phyloP scores from a whole-genome alignment of 2,888 invertebrate genomes.

The Oithona nana region DNA sequence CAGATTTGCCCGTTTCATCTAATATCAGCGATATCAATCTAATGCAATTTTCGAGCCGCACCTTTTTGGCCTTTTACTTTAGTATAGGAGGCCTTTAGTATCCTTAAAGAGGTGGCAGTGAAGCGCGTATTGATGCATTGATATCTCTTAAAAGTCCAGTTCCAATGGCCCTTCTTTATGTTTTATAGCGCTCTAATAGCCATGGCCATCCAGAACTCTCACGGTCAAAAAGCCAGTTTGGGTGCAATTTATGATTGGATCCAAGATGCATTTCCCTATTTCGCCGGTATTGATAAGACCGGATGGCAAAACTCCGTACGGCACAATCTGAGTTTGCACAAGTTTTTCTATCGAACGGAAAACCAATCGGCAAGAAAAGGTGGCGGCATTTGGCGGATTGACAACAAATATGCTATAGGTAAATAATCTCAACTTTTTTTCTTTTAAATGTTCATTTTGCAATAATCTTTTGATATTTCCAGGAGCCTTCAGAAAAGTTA shows the following conservation, averaged over 20 bases:
- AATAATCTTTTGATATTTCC: no score
- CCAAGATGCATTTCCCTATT: neutral
- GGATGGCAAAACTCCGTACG: slow-evolving; percentile 14
- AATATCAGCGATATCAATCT: no score
- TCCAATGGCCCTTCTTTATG: no score
- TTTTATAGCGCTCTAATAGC: slow-evolving; percentile 9
- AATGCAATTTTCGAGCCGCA: no score
- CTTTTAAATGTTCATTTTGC: no score
- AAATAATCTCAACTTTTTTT: no score
- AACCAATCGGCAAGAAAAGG: neutral
- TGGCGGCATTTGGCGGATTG: slow-evolving; percentile 7
- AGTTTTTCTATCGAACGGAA: neutral
- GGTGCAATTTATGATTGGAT: slow-evolving; percentile 7
- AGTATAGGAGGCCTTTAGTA: no score
- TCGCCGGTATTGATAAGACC: neutral
- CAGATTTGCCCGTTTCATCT: no score
- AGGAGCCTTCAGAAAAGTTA: neutral
- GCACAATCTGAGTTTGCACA: slow-evolving; percentile 12
- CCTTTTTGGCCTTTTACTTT: no score
- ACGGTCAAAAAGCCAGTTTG: neutral
- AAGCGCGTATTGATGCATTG: no score
- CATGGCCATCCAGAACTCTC: slow-evolving; percentile 3
- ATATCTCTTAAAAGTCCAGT: no score
- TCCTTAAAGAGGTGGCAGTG: no score
- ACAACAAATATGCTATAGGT: neutral